Base-by-base conservation (phyloP, 2,797 vertebrate genomes). In the Cryptoblepharus egeriae region DNA sequence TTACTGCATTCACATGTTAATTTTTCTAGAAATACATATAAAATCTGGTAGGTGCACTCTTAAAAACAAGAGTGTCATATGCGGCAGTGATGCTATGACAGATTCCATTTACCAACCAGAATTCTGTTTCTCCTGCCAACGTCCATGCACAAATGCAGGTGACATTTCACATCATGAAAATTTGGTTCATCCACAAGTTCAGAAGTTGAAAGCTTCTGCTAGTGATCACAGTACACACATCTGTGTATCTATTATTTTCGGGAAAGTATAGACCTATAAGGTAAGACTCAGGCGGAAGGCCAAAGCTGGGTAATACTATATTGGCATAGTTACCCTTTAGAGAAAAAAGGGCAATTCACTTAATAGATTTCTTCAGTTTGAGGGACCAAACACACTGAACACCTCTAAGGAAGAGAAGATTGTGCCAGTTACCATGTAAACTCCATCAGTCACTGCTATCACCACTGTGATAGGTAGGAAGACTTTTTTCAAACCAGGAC, bases 391-490 rank as follows among this genome's bases (percentile, higher is more conserved):
- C 35, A 79, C 12, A 82, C 81, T 74, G 67, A 55, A 77, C 13
- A 39, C 9, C 22, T 39, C 60, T 32, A 82, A 75, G 32, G 15
- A 57, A 12, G 12, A 64, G 45, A 11, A 37, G 9, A 55, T 45
- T 80, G 58, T 67, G 65, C 55, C 83, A 85, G 86, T 87, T 90
- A 85, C 86, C 88, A 83, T 87, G 92, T 74, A 86, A 90, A 86
- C 74, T 90, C 90, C 88, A 82, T 61, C 88, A 85, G 88, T 85
- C 49, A 16, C 15, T 15, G 88, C 80, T 86, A 86, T 86, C 82
- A 88, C 77, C 13, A 71, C 45, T 13, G 45, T 81, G 20, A 35
- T 80, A 84, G 89, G 91, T 82, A 89, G 61, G 78, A 90, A 93
- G 91, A 88, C 7, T 22, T 91, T 89, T 88, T 52, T 24, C 7